Percentiles rank a stretch among this genome's conserved stretches.
Conservation (phyloP, 1,140 invertebrate genomes). For the Neodiprion fabricii region DNA sequence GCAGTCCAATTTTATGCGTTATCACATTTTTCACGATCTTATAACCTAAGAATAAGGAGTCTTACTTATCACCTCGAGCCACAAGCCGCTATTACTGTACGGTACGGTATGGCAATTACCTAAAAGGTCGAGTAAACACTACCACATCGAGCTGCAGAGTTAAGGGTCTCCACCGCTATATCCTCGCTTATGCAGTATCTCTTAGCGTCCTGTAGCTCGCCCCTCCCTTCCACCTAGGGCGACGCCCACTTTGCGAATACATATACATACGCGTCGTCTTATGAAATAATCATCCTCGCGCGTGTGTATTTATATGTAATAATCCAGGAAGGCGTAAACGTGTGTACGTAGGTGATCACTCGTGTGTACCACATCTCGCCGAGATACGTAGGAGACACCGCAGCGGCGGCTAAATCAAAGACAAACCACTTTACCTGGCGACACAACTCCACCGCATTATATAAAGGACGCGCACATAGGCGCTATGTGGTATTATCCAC, state of each 20-base stretch:
- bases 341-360: too few species aligned
- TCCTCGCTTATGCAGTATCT: neutral
- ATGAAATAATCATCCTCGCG: too few species aligned
- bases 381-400: neutral
- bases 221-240: neutral
- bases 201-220: neutral
- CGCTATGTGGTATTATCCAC: conserved; percentile 1
- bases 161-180: conserved; percentile 41
- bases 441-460: neutral
- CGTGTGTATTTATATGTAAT: too few species aligned
- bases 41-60: neutral
- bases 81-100: neutral
- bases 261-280: too few species aligned
- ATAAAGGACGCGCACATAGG: neutral
- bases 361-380: too few species aligned
- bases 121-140: conserved; percentile 63
- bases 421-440: conserved; percentile 58
- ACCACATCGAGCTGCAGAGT: conserved; percentile 50
- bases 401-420: conserved; percentile 55
- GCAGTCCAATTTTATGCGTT: too few species aligned
- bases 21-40: too few species aligned
- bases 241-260: too few species aligned
- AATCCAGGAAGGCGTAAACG: too few species aligned
- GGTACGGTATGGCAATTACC: conserved; percentile 60
- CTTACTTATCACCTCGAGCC: conserved; percentile 4